A percentile compares a stretch with the other conserved stretches of the same genome.
These are phyloP conservation scores for Cephus sareptanus DNA, from an alignment of 2,888 invertebrate species.

Conservation along the genomic window DNA sequence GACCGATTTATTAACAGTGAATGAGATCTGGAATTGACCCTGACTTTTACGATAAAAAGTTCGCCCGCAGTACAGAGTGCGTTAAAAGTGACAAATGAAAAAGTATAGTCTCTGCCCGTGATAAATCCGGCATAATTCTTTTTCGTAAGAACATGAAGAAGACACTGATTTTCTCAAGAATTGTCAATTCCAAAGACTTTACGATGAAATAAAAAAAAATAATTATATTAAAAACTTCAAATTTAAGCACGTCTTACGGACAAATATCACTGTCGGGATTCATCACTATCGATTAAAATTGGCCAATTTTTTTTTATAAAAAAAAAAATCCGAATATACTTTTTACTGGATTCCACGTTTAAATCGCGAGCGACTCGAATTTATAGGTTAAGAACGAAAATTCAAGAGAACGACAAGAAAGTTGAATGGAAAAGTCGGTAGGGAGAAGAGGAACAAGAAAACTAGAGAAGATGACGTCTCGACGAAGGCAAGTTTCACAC, in stretches of 20 bases:
- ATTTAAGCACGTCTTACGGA: neutral
- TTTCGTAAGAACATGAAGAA: neutral
- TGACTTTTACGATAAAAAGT: neutral
- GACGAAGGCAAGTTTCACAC: slow-evolving; percentile 54
- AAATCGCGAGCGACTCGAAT: neutral
- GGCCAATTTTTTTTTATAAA: neutral
- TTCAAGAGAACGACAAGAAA: neutral
- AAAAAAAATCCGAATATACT: neutral
- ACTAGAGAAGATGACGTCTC: slow-evolving; percentile 41
- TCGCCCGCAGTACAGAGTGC: neutral
- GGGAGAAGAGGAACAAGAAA: slow-evolving; percentile 27
- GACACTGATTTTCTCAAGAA: neutral
- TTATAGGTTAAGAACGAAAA: neutral
- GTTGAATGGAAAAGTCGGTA: slow-evolving; percentile 22
- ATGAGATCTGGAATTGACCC: neutral
- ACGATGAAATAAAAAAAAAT: too few relatives aligned
- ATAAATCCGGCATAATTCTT: neutral
- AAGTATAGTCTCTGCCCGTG: neutral
- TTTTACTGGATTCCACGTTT: neutral
- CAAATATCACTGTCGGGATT: neutral
- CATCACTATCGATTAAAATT: neutral
- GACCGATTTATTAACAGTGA: slow-evolving; percentile 1
- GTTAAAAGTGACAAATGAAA: slow-evolving; percentile 1
- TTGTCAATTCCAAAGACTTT: neutral
- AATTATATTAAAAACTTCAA: neutral